Base-by-base conservation (phyloP, 2,797 vertebrate genomes). In the Taeniopygia guttata region DNA sequence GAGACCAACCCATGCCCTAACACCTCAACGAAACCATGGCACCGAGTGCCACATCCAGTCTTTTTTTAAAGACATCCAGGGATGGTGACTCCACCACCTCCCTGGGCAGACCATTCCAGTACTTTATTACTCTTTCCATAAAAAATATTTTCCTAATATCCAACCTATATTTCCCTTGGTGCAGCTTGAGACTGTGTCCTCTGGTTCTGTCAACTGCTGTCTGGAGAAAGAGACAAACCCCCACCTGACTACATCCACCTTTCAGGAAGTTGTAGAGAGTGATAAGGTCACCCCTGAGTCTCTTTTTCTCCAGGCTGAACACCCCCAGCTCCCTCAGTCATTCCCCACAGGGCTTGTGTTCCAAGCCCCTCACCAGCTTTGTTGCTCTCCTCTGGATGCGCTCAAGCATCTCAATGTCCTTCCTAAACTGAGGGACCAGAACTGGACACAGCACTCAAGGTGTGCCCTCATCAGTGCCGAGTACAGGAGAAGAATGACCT, bases 311-410 rank as follows among this genome's bases (percentile, higher is more conserved):
- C 75, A 32, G 21, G 21, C 16, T 36, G 6, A 36, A 54, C 21
- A 45, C 0, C 21, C n/a, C 25, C 60, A 38, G 40, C 17, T 38
- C 75, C 51, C 60, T 46, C 60, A 46, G 42, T 0, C 0, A 0
- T 55, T 64, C 27, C 13, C 45, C 40, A 55, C 5, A 38, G 21
- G 40, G 7, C 0, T 55, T 46, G 60, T 78, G 17, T 21, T 55
- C 49, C 40, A 3, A 32, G 21, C 13, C 40, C 60, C 21, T 66
- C 49, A 4, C 10, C 75, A 46, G 27, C 40, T 40, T 25, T 1
- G 0, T 16, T 21, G 27, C 17, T 5, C 7, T 32, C 1, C 27
- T 54, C 75, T 45, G 49, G 16, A 64, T 0, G 0, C 0, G 0
- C n/a, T 55, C 21, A 16, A 32, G 27, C 0, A 0, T 78, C 49